Conservation (phyloP, 1,140 invertebrate species). For the Nylanderia fulva region DNA sequence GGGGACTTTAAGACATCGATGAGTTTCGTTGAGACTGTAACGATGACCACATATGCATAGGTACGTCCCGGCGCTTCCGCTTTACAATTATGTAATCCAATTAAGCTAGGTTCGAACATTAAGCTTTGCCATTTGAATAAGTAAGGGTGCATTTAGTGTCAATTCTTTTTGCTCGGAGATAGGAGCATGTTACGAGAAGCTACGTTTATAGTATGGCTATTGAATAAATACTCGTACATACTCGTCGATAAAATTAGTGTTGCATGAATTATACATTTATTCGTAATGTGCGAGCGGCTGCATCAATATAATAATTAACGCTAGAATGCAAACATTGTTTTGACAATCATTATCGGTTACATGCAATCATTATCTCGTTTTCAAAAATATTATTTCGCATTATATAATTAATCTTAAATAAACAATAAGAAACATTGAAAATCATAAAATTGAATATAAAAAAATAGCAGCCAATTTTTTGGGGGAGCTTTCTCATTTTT, state of each 20-base stretch:
- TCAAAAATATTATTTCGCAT: too few species aligned
- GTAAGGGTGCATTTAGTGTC: background rate
- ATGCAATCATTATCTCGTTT: too few species aligned
- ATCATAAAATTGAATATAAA: too few species aligned
- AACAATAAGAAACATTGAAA: too few species aligned
- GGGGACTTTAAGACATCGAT: conserved; percentile 19
- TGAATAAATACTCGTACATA: conserved; percentile 14
- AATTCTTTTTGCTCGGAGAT: conserved; percentile 16
- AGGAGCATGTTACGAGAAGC: background rate
- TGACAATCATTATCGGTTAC: too few species aligned
- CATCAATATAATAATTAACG: conserved; percentile 1
- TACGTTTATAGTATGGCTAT: background rate
- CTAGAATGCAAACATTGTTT: too few species aligned
- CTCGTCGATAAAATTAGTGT: conserved; percentile 7
- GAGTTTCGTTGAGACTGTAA: conserved; percentile 28
- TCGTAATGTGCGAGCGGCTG: background rate
- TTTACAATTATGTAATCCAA: conserved; percentile 46
- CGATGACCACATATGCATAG: background rate
- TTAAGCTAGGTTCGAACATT: conserved; percentile 8
- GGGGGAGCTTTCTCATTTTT: too few species aligned
- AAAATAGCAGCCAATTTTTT: too few species aligned
- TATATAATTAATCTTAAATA: too few species aligned
- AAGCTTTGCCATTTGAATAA: conserved; percentile 4
- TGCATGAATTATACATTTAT: background rate
- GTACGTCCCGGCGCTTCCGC: conserved; percentile 1